Evolutionary conservation across 2,113 vertebrate species (phyloP).

Genomic region (Rhinolophus sinicus): DNA sequence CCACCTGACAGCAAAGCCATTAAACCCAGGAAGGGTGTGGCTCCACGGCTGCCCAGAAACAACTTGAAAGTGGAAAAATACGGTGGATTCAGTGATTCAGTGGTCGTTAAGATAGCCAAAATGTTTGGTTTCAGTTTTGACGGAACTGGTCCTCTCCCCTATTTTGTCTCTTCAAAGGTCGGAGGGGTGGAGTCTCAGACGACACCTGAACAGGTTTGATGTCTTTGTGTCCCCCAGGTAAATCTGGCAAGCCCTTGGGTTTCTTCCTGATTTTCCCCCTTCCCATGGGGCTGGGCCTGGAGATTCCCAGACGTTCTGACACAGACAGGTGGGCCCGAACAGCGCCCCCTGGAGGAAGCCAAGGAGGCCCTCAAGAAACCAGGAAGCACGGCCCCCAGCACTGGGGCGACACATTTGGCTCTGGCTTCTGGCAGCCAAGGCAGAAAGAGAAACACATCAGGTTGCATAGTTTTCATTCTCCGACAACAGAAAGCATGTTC

Average conservation of each 20-base stretch:
- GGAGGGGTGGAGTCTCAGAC: neutral
- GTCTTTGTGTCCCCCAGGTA: neutral
- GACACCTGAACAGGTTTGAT: neutral
- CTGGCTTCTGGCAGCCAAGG: neutral
- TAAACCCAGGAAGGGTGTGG: slow-evolving; percentile 71
- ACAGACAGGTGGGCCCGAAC: neutral
- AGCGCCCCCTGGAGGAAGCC: neutral
- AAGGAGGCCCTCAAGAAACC: neutral
- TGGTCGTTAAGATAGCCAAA: slow-evolving; percentile 32
- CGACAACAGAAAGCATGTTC: slow-evolving; percentile 52
- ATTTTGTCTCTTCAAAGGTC: neutral
- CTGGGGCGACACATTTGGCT: slow-evolving; percentile 41
- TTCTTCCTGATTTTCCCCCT: neutral
- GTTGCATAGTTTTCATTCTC: slow-evolving; percentile 61
- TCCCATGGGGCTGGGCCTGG: fast-evolving
- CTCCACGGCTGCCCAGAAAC: slow-evolving; percentile 59
- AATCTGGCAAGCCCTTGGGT: neutral
- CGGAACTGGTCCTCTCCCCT: neutral
- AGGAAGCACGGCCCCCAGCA: neutral
- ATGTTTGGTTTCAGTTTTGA: neutral
- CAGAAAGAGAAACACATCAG: slow-evolving; percentile 61
- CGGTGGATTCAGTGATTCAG: slow-evolving; percentile 49
- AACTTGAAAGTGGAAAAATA: slow-evolving; percentile 63
- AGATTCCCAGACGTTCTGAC: neutral
- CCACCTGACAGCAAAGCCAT: neutral